Percentiles rank a stretch among this genome's conserved stretches.
Evolutionary conservation across 2,888 invertebrate species (phyloP).

Genomic region (Yponomeuta evonymella): DNA sequence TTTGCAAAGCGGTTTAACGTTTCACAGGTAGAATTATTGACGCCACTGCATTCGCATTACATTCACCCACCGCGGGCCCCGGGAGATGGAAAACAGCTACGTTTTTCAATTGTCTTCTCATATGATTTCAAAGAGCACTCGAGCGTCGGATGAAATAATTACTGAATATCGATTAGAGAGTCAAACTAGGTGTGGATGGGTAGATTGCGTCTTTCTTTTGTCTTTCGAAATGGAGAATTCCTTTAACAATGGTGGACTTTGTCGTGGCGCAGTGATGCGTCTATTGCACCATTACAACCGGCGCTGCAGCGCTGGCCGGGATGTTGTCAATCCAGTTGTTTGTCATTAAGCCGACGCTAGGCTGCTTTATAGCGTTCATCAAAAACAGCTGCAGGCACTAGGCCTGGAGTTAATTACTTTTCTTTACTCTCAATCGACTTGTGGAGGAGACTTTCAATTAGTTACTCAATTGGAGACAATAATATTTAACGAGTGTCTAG

Average conservation of each 20-base stretch:
- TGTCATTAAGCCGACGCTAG: conserved; percentile 34
- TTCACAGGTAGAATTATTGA: background rate
- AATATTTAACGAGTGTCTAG: background rate
- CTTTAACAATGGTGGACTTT: conserved; percentile 46
- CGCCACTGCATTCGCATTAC: background rate
- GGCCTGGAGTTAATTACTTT: conserved; percentile 6
- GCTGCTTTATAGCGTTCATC: conserved; percentile 36
- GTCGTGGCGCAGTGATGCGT: conserved; percentile 41
- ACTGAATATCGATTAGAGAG: conserved; percentile 39
- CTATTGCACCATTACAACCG: conserved; percentile 15
- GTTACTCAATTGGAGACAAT: conserved; percentile 28
- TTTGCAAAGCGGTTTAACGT: background rate
- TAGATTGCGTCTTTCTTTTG: conserved; percentile 42
- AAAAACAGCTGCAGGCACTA: conserved; percentile 25
- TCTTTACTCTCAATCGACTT: background rate
- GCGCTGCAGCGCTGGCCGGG: conserved; percentile 11
- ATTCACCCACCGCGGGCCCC: background rate
- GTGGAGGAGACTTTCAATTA: background rate
- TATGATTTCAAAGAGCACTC: conserved; percentile 20
- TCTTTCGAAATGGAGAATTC: conserved; percentile 45
- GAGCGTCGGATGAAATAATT: conserved; percentile 37
- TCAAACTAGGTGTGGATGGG: conserved; percentile 33
- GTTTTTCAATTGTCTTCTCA: conserved; percentile 20
- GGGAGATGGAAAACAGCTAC: background rate
- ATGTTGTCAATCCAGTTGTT: conserved; percentile 31